Percentiles rank a stretch among this genome's conserved stretches.
These are phyloP conservation scores for Leptocoma aspasia DNA, from an alignment of 2,113 vertebrate species.

Conservation along the genomic window DNA sequence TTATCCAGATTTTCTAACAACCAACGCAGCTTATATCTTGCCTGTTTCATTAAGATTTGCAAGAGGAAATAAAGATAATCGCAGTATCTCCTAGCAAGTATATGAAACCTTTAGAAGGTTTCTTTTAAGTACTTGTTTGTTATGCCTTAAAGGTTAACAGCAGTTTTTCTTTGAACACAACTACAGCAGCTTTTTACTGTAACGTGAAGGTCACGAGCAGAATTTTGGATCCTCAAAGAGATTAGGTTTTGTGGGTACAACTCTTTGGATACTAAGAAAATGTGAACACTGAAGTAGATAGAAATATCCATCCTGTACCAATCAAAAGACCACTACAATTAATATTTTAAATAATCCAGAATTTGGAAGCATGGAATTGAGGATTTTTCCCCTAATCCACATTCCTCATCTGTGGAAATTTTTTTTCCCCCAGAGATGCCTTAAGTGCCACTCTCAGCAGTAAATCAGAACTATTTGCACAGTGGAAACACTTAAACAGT, in stretches of 20 bases:
- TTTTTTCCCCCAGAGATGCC: rapidly evolving
- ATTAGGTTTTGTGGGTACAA: neutral
- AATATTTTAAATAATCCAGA: neutral
- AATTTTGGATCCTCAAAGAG: neutral
- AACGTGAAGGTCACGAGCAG: neutral
- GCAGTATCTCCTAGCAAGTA: neutral
- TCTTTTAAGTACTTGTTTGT: neutral
- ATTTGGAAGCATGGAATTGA: neutral
- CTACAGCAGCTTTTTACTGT: neutral
- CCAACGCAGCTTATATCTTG: neutral
- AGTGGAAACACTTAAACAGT: neutral
- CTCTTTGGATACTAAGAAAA: neutral
- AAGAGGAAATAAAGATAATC: neutral
- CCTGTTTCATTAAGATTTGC: neutral
- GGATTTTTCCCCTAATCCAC: neutral
- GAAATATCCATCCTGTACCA: neutral
- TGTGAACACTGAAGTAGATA: neutral
- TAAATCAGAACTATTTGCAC: neutral
- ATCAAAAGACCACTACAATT: neutral
- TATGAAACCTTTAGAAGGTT: neutral
- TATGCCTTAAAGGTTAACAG: conserved; percentile 3
- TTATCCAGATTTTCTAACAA: neutral
- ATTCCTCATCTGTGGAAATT: neutral
- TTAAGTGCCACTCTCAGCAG: neutral
- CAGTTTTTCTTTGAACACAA: neutral